These are phyloP conservation scores for Hafferia zeledoni DNA, from an alignment of 2,797 vertebrate species.

Conservation along the genomic window DNA sequence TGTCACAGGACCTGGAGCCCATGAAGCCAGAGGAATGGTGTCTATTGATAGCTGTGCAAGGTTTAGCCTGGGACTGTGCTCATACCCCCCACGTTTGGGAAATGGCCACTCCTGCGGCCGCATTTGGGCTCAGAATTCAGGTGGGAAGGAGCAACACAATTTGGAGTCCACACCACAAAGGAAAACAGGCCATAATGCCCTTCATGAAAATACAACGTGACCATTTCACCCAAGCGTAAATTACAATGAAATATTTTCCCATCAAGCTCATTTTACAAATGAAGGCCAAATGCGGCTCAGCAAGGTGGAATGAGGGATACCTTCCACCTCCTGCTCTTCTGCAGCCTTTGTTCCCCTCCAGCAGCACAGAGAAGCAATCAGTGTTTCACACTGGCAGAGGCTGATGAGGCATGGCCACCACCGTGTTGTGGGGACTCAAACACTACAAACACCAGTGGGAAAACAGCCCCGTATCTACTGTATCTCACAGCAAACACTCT, in stretches of 20 bases:
- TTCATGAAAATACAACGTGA: background rate
- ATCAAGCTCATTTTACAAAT: background rate
- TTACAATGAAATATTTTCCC: fast-evolving
- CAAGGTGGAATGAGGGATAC: background rate
- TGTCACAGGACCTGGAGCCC: background rate
- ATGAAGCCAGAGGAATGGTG: fast-evolving
- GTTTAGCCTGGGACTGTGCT: background rate
- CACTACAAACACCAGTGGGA: background rate
- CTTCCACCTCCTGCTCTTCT: background rate
- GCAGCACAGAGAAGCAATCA: background rate
- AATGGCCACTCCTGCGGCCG: fast-evolving
- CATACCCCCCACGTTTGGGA: fast-evolving
- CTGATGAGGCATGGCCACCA: background rate
- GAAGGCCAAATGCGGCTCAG: fast-evolving
- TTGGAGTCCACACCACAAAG: background rate
- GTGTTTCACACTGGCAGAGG: fast-evolving
- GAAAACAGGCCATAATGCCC: background rate
- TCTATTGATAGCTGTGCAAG: fast-evolving
- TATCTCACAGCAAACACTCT: background rate
- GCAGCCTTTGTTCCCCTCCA: slow-evolving; percentile 14
- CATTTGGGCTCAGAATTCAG: background rate
- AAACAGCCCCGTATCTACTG: fast-evolving
- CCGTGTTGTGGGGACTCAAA: background rate
- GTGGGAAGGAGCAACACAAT: background rate
- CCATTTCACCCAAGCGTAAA: background rate